Evolutionary conservation across 2,113 vertebrate genomes (phyloP).

Genomic region (Nesoenas mayeri): DNA sequence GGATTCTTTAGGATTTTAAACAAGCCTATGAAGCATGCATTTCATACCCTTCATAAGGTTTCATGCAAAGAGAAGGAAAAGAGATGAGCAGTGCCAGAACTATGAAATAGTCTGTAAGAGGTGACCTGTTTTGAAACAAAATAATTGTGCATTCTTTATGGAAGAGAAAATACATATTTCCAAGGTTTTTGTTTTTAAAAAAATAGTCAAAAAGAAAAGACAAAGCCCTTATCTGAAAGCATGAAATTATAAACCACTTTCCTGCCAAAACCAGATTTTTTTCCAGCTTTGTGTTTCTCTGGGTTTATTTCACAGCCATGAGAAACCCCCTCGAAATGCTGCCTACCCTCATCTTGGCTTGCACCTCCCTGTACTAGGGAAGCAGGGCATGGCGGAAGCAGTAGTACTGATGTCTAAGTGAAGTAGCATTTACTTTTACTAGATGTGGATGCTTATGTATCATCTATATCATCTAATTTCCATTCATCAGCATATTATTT

Average conservation of each 20-base stretch:
- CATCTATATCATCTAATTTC: conserved; percentile 78
- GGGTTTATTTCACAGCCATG: conserved; percentile 21
- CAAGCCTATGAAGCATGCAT: conserved; percentile 10
- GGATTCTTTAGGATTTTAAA: conserved; percentile 45
- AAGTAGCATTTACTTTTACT: conserved; percentile 60
- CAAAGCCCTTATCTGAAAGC: background rate
- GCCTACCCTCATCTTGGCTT: background rate
- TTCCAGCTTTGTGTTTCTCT: conserved; percentile 3
- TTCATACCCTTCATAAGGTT: conserved; percentile 32
- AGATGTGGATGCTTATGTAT: conserved; percentile 65
- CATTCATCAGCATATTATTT: conserved; percentile 81
- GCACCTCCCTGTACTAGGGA: background rate
- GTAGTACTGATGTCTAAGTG: conserved; percentile 22
- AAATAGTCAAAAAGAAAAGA: background rate
- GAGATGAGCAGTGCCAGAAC: background rate
- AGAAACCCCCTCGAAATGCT: conserved; percentile 9
- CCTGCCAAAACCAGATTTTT: conserved; percentile 16
- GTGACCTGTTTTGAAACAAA: conserved; percentile 51
- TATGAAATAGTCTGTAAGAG: conserved; percentile 5
- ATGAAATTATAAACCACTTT: conserved; percentile 20
- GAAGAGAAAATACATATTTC: background rate
- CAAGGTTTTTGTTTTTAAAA: background rate
- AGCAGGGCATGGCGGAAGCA: background rate
- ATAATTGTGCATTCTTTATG: conserved; percentile 2
- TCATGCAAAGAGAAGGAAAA: background rate